Percentiles rank a stretch among this genome's conserved stretches.
phyloP scores from a whole-genome alignment of 2,888 invertebrate species.

The Colostygia pectinataria region DNA sequence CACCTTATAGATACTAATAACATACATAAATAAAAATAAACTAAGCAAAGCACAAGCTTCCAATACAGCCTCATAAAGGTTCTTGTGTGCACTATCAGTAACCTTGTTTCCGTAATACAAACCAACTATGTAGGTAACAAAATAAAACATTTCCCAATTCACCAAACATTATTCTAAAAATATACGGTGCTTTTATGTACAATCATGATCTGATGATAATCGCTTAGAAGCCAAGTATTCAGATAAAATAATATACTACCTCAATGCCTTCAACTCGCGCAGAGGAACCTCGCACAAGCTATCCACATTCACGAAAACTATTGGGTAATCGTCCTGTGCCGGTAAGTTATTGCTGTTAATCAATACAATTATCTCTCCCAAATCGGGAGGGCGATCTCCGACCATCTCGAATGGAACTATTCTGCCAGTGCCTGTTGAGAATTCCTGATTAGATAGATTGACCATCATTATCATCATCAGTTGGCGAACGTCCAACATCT shows the following conservation, averaged over 20 bases:
- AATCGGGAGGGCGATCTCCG: conserved; percentile 51
- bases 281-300: conserved; percentile 56
- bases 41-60: too few relatives aligned
- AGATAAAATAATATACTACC: conserved; percentile 39
- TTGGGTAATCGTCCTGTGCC: conserved; percentile 63
- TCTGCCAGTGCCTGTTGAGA: conserved; percentile 59
- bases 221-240: too few relatives aligned
- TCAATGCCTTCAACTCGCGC: conserved; percentile 48
- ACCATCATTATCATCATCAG: not conserved
- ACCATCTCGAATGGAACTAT: conserved; percentile 50
- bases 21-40: too few relatives aligned
- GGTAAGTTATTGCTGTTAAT: conserved; percentile 65
- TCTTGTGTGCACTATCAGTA: too few relatives aligned
- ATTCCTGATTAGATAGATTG: conserved; percentile 27
- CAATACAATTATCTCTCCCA: conserved; percentile 60
- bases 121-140: too few relatives aligned
- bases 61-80: too few relatives aligned
- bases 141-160: too few relatives aligned
- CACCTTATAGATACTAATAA: too few relatives aligned
- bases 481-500: too few relatives aligned
- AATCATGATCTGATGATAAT: not conserved
- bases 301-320: conserved; percentile 65
- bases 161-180: not conserved
- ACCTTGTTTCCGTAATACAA: too few relatives aligned
- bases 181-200: not conserved